Percentiles rank a stretch among this genome's conserved stretches.
These are phyloP conservation scores for Drosophila burlai DNA, from an alignment of 1,140 invertebrate species.

Conservation along the genomic window DNA sequence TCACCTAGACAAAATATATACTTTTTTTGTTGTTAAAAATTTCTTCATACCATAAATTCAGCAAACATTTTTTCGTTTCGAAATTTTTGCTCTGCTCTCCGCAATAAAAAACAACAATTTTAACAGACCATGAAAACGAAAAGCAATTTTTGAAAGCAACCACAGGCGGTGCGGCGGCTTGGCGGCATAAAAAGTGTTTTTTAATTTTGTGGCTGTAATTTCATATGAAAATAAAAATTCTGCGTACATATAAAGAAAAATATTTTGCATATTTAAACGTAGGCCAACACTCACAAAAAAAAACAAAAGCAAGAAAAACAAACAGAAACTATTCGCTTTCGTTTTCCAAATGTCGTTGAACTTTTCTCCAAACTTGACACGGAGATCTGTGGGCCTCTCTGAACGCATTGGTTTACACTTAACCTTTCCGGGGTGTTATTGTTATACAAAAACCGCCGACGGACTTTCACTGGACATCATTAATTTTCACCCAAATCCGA, in stretches of 20 bases:
- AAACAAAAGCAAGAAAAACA: slow-evolving; percentile 9
- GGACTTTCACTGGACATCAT: slow-evolving; percentile 76
- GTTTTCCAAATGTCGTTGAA: slow-evolving; percentile 67
- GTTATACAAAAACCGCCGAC: slow-evolving; percentile 52
- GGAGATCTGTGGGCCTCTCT: slow-evolving; percentile 42
- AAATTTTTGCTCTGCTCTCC: slow-evolving; percentile 21
- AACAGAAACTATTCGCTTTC: slow-evolving; percentile 65
- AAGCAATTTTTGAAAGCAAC: slow-evolving; percentile 46
- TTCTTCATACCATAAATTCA: slow-evolving; percentile 20
- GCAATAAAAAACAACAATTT: slow-evolving; percentile 1
- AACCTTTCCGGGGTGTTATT: slow-evolving; percentile 32
- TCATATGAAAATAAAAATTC: slow-evolving; percentile 58
- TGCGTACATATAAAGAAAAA: slow-evolving; percentile 33
- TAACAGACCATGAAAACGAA: slow-evolving; percentile 51
- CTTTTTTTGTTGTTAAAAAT: neutral
- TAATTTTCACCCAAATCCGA: slow-evolving; percentile 67
- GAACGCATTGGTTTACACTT: slow-evolving; percentile 53
- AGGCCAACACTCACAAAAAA: slow-evolving; percentile 17
- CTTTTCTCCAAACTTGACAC: slow-evolving; percentile 62
- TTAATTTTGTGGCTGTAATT: slow-evolving; percentile 40
- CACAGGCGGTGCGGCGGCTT: slow-evolving; percentile 3
- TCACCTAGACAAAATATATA: neutral
- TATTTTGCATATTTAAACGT: slow-evolving; percentile 54
- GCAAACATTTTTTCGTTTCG: slow-evolving; percentile 10
- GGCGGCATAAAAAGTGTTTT: slow-evolving; percentile 36